Evolutionary conservation across 2,888 invertebrate genomes (phyloP), one percentile per base, ranked within the genome.

Genomic region (Tholera decimalis): DNA sequence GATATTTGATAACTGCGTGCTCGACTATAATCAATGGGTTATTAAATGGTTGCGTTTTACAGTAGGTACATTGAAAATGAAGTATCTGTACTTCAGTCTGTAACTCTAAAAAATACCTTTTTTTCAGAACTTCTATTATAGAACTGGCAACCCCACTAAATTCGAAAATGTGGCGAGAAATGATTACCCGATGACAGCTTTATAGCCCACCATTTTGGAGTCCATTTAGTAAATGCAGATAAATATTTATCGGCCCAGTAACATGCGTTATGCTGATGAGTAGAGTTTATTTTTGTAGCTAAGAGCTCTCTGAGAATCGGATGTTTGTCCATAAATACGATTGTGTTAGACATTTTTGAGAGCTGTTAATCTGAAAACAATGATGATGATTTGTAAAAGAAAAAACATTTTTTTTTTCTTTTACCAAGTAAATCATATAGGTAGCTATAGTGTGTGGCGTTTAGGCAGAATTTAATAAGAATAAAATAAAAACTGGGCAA

Each of bases 151-250:
- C 82, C 61, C 76, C 44, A 50, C 30, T 37, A 73, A 49, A 71
- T 72, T 77, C 50, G 72, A 79, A 80, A 81, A 89, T 89, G 91
- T 90, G 91, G 92, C 92, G 93, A 89, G 89, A 92, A 92, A 69
- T 80, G 95, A 94, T 90, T 81, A 73, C 58, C 62, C 80, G 95
- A 66, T 85, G 94, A 95, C 92, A 93, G 93, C 84, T 94, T 93
- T 93, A 95, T 89, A 84, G 79, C 75, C 83, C 75, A 84, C 90
- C 90, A 91, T 93, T 88, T 93, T 91, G 88, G 81, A 92, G 91
- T 93, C 91, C 94, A 94, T 95, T 95, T 93, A 87, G 92, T 94
- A 93, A 93, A 94, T 87, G 91, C 88, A 91, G 92, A 92, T 93
- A 94, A 94, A 94, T 92, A 93, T 94, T 94, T 94, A 94, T 91